These are phyloP conservation scores for Bombus sibiricus DNA, from an alignment of 1,140 invertebrate species.

Conservation along the genomic window DNA sequence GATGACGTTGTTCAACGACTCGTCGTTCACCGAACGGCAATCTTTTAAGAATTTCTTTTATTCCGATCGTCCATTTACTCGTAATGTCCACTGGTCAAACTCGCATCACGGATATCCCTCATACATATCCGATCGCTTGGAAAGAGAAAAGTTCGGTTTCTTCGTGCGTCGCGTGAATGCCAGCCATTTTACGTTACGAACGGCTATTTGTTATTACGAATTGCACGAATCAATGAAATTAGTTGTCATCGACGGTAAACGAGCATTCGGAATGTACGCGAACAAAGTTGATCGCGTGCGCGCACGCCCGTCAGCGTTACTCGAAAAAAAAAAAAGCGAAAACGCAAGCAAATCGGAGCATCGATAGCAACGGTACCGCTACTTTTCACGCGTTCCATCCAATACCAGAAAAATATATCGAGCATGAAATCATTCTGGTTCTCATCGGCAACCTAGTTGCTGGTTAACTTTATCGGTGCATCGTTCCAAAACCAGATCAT, in stretches of 20 bases:
- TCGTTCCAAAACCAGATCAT: background rate
- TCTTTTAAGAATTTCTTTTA: background rate
- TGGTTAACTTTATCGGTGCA: background rate
- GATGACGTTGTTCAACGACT: too few species aligned
- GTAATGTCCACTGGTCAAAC: too few species aligned
- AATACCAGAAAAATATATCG: constrained; percentile 61
- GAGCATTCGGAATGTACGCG: background rate
- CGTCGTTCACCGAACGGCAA: too few species aligned
- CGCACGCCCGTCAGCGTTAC: background rate
- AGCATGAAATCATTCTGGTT: constrained; percentile 70
- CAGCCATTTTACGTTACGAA: too few species aligned
- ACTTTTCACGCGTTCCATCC: constrained; percentile 29
- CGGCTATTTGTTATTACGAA: too few species aligned
- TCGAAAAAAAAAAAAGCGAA: constrained; percentile 8
- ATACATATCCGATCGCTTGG: too few species aligned
- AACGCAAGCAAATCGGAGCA: constrained; percentile 7
- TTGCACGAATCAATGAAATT: too few species aligned
- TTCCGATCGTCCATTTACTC: background rate
- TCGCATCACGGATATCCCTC: too few species aligned
- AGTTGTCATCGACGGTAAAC: background rate
- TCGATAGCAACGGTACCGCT: constrained; percentile 29
- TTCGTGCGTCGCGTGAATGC: too few species aligned
- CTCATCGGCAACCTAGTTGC: constrained; percentile 44
- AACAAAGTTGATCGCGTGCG: background rate
- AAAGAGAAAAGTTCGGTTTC: too few species aligned